These are phyloP conservation scores for Nesoenas mayeri DNA, from an alignment of 2,113 vertebrate species.

Conservation along the genomic window DNA sequence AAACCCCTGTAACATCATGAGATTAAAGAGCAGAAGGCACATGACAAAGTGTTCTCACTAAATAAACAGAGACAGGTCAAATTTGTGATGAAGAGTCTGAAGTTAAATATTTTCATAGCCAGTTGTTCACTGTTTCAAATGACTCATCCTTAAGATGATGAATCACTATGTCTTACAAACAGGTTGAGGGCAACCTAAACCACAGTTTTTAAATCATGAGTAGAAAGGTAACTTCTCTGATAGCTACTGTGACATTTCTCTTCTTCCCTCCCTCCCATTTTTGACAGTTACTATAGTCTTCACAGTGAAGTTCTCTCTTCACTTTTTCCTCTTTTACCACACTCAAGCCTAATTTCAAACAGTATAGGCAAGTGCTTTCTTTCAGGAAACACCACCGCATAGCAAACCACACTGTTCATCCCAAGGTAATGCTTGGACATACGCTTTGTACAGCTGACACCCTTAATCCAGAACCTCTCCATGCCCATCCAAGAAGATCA, in stretches of 20 bases:
- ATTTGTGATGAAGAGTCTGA: background rate
- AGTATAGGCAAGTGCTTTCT: background rate
- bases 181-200: background rate
- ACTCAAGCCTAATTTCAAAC: background rate
- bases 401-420: background rate
- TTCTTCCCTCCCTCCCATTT: background rate
- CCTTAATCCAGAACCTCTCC: background rate
- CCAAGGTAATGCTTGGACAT: background rate
- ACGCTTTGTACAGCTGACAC: background rate
- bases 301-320: background rate
- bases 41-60: background rate
- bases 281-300: background rate
- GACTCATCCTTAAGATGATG: background rate
- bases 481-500: background rate
- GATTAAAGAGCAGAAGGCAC: background rate
- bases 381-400: background rate
- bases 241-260: background rate
- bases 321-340: background rate
- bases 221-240: background rate
- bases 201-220: background rate
- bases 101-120: background rate
- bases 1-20: background rate
- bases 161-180: background rate
- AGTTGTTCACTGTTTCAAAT: background rate
- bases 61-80: background rate